Evolutionary conservation across 1,140 invertebrate species (phyloP).

Genomic region (Rhynchophorus ferrugineus): DNA sequence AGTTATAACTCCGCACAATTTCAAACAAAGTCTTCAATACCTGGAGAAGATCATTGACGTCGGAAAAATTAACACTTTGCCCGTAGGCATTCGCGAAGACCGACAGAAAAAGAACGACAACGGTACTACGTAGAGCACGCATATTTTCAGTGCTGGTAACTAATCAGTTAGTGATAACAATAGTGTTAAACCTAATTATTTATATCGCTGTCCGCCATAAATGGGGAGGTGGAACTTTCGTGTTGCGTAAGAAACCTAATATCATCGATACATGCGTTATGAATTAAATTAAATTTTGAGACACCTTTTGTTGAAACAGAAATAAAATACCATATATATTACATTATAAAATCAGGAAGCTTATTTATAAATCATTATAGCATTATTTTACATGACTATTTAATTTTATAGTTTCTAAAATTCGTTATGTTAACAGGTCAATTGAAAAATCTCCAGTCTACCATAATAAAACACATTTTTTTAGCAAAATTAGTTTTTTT

Average conservation of each 20-base stretch:
- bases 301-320: no score
- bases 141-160: slow-evolving; percentile 9
- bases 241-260: slow-evolving; percentile 14
- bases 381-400: no score
- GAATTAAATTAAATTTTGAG: no score
- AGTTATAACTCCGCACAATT: not conserved
- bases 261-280: no score
- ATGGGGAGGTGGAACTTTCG: slow-evolving; percentile 19
- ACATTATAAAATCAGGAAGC: no score
- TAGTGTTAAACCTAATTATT: slow-evolving; percentile 21
- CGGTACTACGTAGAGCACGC: not conserved
- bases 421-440: no score
- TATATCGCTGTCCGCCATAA: slow-evolving; percentile 16
- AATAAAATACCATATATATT: no score
- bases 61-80: not conserved
- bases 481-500: no score
- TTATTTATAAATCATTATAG: no score
- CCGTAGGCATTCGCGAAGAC: not conserved
- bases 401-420: no score
- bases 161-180: slow-evolving; percentile 3
- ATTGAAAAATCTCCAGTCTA: no score
- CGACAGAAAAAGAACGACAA: slow-evolving; percentile 1
- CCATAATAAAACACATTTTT: no score
- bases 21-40: slow-evolving; percentile 5
- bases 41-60: slow-evolving; percentile 15